Base-by-base conservation (phyloP, 92 coral and sea anemone species). In the Phymanthus crucifer region DNA sequence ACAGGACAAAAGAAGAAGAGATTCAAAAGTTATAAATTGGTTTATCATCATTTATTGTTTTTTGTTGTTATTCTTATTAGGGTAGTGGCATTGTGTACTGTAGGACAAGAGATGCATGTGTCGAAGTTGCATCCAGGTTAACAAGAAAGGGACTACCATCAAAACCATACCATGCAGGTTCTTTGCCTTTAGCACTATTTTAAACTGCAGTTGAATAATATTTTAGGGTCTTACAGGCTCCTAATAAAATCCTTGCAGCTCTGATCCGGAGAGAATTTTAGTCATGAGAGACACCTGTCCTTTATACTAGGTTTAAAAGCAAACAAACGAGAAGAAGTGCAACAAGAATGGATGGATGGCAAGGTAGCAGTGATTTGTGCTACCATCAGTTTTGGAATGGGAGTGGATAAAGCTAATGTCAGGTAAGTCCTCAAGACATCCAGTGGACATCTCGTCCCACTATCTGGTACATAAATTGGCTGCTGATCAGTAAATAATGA, bases 381-480 rank as follows among this genome's bases (percentile, higher is more conserved):
- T 1, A 95, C 99, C 9, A 87, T 95, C 43, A 95, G 99, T 81
- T 95, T 95, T 93, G 99, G 99, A 35, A 95, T 95, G 99, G 99
- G 99, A 61, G 93, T 95, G 9, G 95, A 95, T 66, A 95, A 95
- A 73, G 90, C 92, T 7, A 75, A 97, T 69, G 99, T 95, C 57
- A 95, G 99, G 99, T 90, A 78, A 85, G 77, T 7, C 36, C 13
- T 19, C 1, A 26, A 32, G 68, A 26, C 19, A 21, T 18, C 10
- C 14, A n/a, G n/a, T 5, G 1, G 3, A 2, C 33, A 61, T 3
- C 26, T 0, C 1, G n/a, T n/a, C n/a, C n/a, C n/a, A n/a, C n/a
- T n/a, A 38, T 38, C 10, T 38, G 45, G 45, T 0, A 38, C 45
- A 38, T n/a, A n/a, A n/a, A n/a, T n/a, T n/a, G n/a, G n/a, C n/a